Base-by-base conservation (phyloP, 2,888 invertebrate genomes). In the Junonia oenone region DNA sequence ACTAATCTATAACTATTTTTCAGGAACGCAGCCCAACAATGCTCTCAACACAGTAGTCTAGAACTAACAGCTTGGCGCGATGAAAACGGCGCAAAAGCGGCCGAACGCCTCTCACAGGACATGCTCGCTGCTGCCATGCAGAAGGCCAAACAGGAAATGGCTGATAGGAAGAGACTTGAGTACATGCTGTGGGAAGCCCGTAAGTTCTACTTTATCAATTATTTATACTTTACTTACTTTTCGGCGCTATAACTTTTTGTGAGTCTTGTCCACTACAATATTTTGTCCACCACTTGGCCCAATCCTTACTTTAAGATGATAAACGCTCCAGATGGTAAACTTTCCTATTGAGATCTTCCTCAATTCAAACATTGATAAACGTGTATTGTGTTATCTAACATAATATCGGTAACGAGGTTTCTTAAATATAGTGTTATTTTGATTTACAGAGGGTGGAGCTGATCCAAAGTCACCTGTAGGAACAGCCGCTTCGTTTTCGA, bases 401-500 rank as follows among this genome's bases (percentile, higher is more conserved):
- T n/a, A n/a, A n/a, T n/a, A n/a, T n/a, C n/a, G n/a, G n/a, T n/a
- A n/a, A n/a, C n/a, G n/a, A n/a, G n/a, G n/a, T n/a, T n/a, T n/a
- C n/a, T n/a, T n/a, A n/a, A n/a, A n/a, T n/a, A n/a, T n/a, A n/a
- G n/a, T n/a, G n/a, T n/a, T n/a, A n/a, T n/a, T n/a, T n/a, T n/a
- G 29, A 26, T 45, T 68, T 65, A 13, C 56, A 95, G 95, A 93
- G 74, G 94, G 95, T 61, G 95, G 95, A 66, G 95, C 95, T 0
- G 97, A 97, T 74, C 96, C 97, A 0, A 95, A 95, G 69, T 96
- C 97, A 0, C 94, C 97, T 0, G 93, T 94, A 11, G 97, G 97
- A 2, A 96, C 95, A 0, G 97, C 97, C 0, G 97, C 97, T 0
- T 96, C 97, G 0, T 97, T 97, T 83, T 96, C 96, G 55, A 97